Evolutionary conservation across 2,113 vertebrate species (phyloP).

Genomic region (Formicarius rufipectus): DNA sequence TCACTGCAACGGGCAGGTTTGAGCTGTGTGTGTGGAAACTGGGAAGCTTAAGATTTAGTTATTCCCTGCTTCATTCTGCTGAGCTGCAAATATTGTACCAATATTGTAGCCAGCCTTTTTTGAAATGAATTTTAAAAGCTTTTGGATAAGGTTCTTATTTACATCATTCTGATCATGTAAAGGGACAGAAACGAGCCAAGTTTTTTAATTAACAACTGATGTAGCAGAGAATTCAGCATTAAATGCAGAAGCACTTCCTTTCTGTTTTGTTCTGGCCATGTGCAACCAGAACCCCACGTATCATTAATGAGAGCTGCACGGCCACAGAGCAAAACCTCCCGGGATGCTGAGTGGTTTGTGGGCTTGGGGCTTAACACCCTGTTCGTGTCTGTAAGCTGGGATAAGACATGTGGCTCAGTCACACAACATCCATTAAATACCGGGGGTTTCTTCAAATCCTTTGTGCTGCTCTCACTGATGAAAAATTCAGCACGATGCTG

Average conservation of each 20-base stretch:
- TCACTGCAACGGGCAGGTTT: neutral
- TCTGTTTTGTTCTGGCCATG: neutral
- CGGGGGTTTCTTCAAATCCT: neutral
- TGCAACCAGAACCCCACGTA: neutral
- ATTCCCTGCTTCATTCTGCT: neutral
- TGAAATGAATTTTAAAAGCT: conserved; percentile 23
- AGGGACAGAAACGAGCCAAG: neutral
- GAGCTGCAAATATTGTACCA: conserved; percentile 33
- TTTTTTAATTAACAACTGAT: conserved; percentile 16
- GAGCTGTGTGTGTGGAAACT: neutral
- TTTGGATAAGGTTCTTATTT: conserved; percentile 43
- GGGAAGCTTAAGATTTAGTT: neutral
- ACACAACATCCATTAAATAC: accelerated
- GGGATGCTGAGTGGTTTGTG: neutral
- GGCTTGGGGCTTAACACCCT: neutral
- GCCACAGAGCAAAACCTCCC: neutral
- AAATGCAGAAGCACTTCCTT: neutral
- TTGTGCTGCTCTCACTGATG: neutral
- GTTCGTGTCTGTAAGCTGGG: neutral
- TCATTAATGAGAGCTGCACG: neutral
- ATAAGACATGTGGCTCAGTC: neutral
- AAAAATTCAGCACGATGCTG: neutral
- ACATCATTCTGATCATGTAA: neutral
- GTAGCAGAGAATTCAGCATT: neutral
- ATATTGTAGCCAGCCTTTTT: conserved; percentile 27